Evolutionary conservation across 2,888 invertebrate species (phyloP).

Genomic region (Anaspis maculata): DNA sequence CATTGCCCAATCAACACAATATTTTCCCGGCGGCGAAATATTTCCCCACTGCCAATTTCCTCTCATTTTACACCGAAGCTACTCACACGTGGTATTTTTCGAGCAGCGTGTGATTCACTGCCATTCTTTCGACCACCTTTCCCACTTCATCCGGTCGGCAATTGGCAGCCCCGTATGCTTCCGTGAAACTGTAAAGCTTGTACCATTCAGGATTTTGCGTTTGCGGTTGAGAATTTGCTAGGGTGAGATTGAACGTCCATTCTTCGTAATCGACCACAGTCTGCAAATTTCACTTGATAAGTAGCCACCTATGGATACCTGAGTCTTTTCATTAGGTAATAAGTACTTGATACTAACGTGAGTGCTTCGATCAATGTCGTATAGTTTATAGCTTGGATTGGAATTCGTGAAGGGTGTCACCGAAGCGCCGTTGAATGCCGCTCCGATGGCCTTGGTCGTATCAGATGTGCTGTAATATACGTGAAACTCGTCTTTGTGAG

Average conservation of each 20-base stretch:
- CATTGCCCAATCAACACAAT: background rate
- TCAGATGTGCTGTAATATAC: conserved; percentile 55
- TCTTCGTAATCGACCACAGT: conserved; percentile 57
- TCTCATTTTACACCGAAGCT: conserved; percentile 28
- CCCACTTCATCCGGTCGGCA: conserved; percentile 55
- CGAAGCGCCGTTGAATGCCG: conserved; percentile 76
- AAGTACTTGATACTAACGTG: conserved; percentile 5
- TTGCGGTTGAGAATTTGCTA: conserved; percentile 49
- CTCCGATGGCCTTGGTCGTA: conserved; percentile 47
- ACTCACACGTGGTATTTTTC: conserved; percentile 33
- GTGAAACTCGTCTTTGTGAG: conserved; percentile 66
- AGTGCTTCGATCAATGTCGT: conserved; percentile 50
- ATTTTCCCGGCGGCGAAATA: too few species aligned
- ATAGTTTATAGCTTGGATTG: conserved; percentile 70
- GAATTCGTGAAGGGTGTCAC: conserved; percentile 53
- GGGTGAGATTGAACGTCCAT: conserved; percentile 65
- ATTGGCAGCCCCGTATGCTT: conserved; percentile 53
- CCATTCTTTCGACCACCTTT: conserved; percentile 51
- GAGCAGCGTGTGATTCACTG: conserved; percentile 45
- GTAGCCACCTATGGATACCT: too few species aligned
- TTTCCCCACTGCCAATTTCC: background rate
- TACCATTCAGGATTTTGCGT: conserved; percentile 56
- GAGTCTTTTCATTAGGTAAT: background rate
- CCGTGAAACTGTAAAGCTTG: conserved; percentile 61
- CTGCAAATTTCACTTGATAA: too few species aligned